Evolutionary conservation across 2,113 vertebrate genomes (phyloP), one percentile per base, ranked within the genome.

Genomic region (Caracal caracal): DNA sequence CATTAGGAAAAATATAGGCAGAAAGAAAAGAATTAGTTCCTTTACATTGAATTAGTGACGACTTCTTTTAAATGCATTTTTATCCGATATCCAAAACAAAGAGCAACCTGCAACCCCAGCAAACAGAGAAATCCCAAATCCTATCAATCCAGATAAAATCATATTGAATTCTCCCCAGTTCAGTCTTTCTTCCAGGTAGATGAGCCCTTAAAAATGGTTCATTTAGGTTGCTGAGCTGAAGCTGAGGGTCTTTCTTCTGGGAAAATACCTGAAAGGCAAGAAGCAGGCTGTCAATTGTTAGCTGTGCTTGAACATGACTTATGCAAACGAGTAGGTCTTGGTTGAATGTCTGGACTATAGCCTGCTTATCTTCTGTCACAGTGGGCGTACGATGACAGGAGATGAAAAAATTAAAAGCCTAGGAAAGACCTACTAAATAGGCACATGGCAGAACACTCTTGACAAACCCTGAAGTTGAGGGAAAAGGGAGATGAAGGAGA

Each of bases 51-150:
- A 71, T 75, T 84, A 65, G 61, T 88, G 56, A 24, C 4, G 26
- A 33, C 15, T 61, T 90, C 19, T 87, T 51, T 43, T 22, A 94
- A 83, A 68, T 80, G 22, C 71, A 6, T 79, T 96, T 93, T 95
- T 65, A 93, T 24, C 40, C 3, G 43, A 56, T 30, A 71, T 30
- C 10, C 33, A 92, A 65, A 49, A 81, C 8, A 37, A 49, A 33
- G 5, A 93, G 19, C 7, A 66, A 53, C 30, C 12, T 37, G 8
- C 33, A 94, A 70, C 3, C 7, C 5, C 37, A 63, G 56, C 56
- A 53, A 85, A 37, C n/a, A 49, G n/a, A 65, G 22, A 33, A 37
- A 35, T 78, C 47, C 22, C 1, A 56, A 56, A 51, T 75, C 3
- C 16, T 30, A 26, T 51, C 70, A 80, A 59, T 53, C 5, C 5